phyloP scores from a whole-genome alignment of 1,140 invertebrate species.

The Formica exsecta region DNA sequence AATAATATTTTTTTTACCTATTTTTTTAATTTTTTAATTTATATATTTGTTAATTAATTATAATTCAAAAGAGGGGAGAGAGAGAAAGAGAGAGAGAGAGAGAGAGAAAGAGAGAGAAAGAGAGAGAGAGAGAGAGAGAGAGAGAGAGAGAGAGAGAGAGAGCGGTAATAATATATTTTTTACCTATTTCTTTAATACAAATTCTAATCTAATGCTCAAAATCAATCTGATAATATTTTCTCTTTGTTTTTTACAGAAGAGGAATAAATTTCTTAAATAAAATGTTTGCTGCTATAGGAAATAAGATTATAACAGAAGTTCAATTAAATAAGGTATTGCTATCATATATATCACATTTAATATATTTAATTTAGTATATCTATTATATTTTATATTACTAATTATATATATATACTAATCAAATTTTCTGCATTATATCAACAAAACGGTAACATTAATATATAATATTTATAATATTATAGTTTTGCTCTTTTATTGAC shows the following conservation, averaged over 20 bases:
- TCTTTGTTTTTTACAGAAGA: constrained; percentile 54
- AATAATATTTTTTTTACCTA: background rate
- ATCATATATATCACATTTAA: constrained; percentile 34
- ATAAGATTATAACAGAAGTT: constrained; percentile 61
- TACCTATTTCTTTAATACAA: background rate
- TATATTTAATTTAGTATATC: constrained; percentile 3
- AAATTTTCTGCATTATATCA: background rate
- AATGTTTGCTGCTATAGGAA: constrained; percentile 69
- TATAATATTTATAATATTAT: constrained; percentile 30
- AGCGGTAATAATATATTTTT: background rate
- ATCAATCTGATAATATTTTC: background rate
- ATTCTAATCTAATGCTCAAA: background rate
- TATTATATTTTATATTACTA: background rate
- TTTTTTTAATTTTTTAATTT: constrained; percentile 13
- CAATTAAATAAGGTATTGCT: constrained; percentile 72
- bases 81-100: no score
- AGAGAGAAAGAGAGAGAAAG: background rate
- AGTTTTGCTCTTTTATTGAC: constrained; percentile 71
- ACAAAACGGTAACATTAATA: background rate
- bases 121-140: background rate
- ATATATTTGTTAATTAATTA: constrained; percentile 8
- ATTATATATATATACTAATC: background rate
- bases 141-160: background rate
- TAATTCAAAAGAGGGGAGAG: background rate
- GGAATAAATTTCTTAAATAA: constrained; percentile 70